These are phyloP conservation scores for Brachionus plicatilis DNA, from an alignment of 1,140 invertebrate species.

Conservation along the genomic window DNA sequence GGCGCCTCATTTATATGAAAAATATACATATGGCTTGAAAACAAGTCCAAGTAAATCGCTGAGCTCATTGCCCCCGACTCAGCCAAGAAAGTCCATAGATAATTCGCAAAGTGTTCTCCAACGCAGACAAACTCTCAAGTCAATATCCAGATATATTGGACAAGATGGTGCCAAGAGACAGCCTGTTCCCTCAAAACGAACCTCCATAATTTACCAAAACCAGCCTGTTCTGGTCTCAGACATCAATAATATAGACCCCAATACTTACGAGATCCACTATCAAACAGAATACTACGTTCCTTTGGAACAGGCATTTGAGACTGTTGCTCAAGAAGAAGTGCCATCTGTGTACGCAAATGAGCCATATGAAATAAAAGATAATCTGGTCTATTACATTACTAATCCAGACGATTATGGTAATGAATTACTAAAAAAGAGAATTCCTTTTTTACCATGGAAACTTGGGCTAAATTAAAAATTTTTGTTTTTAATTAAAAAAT, in stretches of 20 bases:
- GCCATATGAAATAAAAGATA: not conserved
- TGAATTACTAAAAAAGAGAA: not conserved
- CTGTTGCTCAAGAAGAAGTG: not conserved
- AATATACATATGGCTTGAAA: not conserved
- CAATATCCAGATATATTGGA: conserved; percentile 17
- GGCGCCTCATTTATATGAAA: not conserved
- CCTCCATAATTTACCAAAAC: not conserved
- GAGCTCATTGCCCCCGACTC: not conserved
- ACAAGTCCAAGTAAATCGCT: not conserved
- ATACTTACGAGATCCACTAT: not conserved
- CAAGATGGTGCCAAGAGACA: not conserved
- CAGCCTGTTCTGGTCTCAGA: not conserved
- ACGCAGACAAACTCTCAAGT: not conserved
- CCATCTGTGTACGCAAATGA: not conserved
- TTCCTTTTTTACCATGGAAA: conserved; percentile 7
- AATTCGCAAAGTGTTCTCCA: not conserved
- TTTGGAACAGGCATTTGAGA: not conserved
- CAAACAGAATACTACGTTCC: not conserved
- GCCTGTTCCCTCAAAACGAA: not conserved
- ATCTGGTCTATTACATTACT: not conserved
- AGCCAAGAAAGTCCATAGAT: not conserved
- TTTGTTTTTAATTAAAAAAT: not conserved
- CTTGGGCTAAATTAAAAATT: not conserved
- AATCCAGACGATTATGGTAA: conserved; percentile 29
- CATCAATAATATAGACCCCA: not conserved